Evolutionary conservation across 2,888 invertebrate species (phyloP).

Genomic region (Theretra japonica): DNA sequence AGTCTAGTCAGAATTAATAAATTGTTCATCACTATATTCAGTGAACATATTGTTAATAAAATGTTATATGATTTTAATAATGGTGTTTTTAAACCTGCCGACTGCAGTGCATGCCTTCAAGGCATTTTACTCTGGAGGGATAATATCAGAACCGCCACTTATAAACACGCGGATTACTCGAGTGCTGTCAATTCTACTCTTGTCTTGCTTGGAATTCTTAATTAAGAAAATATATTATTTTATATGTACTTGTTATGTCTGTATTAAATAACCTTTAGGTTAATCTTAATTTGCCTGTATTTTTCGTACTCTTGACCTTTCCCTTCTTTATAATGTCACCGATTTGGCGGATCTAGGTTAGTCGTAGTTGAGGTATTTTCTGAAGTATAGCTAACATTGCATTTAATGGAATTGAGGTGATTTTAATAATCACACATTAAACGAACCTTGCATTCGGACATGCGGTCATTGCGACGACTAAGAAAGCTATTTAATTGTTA

Average conservation of each 20-base stretch:
- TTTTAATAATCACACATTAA: too few species aligned
- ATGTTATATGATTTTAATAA: background rate
- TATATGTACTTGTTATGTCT: background rate
- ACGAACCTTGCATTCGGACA: too few species aligned
- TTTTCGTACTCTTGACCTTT: too few species aligned
- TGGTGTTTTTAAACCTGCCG: background rate
- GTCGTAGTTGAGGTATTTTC: too few species aligned
- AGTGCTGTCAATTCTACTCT: background rate
- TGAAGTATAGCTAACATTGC: too few species aligned
- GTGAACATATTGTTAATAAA: background rate
- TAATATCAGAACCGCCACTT: background rate
- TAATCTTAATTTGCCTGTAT: too few species aligned
- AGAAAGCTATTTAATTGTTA: too few species aligned
- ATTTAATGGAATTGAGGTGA: too few species aligned
- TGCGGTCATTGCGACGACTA: too few species aligned
- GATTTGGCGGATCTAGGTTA: too few species aligned
- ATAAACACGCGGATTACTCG: background rate
- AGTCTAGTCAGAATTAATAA: too few species aligned
- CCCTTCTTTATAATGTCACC: too few species aligned
- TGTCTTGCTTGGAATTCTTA: background rate
- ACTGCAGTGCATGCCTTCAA: background rate
- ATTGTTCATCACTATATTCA: background rate
- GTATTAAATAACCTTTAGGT: background rate
- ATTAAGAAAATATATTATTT: background rate
- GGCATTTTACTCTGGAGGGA: constrained; percentile 2